Percentiles rank a stretch among this genome's conserved stretches.
These are phyloP conservation scores for Pheosia gnoma DNA, from an alignment of 2,888 invertebrate species.

Conservation along the genomic window DNA sequence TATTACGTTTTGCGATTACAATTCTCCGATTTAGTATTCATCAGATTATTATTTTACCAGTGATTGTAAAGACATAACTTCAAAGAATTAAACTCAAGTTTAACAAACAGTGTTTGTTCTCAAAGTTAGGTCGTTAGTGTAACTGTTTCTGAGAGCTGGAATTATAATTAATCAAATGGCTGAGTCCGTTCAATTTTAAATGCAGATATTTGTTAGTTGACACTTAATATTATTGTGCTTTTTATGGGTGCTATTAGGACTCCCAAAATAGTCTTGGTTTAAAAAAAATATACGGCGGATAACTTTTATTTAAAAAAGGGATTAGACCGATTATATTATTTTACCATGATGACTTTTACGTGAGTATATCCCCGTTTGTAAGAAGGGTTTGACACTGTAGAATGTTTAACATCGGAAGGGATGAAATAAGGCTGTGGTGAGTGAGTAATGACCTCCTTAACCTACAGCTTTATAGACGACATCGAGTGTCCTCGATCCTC, in stretches of 20 bases:
- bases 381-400: neutral
- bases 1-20: too few relatives aligned
- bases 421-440: neutral
- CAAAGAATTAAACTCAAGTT: neutral
- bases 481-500: neutral
- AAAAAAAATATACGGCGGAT: too few relatives aligned
- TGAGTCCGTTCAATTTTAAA: neutral
- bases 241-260: too few relatives aligned
- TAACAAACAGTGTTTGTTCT: neutral
- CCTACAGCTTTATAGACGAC: neutral
- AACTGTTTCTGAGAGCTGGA: conserved; percentile 1
- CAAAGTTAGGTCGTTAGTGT: neutral
- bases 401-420: neutral
- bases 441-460: conserved; percentile 1
- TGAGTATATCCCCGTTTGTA: too few relatives aligned
- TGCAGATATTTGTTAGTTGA: neutral
- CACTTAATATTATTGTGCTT: neutral
- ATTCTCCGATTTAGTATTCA: too few relatives aligned
- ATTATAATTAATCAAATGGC: neutral
- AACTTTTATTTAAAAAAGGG: too few relatives aligned
- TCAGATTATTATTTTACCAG: neutral
- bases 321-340: too few relatives aligned
- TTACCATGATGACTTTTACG: too few relatives aligned
- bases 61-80: neutral
- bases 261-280: too few relatives aligned